phyloP scores from a whole-genome alignment of 2,888 invertebrate genomes.

The Plagodis pulveraria region DNA sequence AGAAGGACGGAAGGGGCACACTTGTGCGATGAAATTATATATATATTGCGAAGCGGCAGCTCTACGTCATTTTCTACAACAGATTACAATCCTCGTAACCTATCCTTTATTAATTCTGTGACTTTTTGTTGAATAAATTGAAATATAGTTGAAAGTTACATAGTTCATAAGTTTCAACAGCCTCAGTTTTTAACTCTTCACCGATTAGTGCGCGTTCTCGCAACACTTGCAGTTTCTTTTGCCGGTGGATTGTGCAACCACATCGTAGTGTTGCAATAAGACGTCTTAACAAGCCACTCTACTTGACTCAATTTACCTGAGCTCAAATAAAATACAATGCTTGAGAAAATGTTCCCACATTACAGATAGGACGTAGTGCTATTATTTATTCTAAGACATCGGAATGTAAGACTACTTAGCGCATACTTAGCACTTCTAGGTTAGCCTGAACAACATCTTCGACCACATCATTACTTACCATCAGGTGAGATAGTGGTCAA shows the following conservation, averaged over 20 bases:
- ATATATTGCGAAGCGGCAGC: too few species aligned
- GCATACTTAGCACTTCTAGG: too few species aligned
- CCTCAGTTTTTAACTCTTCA: slow-evolving; percentile 15
- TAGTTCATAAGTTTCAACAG: slow-evolving; percentile 4
- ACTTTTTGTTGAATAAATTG: too few species aligned
- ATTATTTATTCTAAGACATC: slow-evolving; percentile 1
- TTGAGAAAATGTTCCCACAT: slow-evolving; percentile 18
- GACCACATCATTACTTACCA: too few species aligned
- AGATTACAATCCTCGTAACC: too few species aligned
- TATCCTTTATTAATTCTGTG: too few species aligned
- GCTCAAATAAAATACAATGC: slow-evolving; percentile 4
- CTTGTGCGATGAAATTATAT: too few species aligned
- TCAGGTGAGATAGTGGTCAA: too few species aligned
- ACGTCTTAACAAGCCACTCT: slow-evolving; percentile 21
- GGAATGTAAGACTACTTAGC: neutral
- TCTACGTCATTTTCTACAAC: too few species aligned
- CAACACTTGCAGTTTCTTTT: slow-evolving; percentile 19
- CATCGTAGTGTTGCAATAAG: slow-evolving; percentile 17
- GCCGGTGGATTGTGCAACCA: slow-evolving; percentile 15
- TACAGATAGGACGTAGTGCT: slow-evolving; percentile 7
- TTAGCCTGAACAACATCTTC: too few species aligned
- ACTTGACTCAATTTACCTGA: slow-evolving; percentile 12
- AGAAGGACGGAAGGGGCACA: too few species aligned
- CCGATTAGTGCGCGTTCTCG: slow-evolving; percentile 16
- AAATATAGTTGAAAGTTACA: neutral